Conservation (phyloP, 1,140 invertebrate species). For the Mamestra configurata region DNA sequence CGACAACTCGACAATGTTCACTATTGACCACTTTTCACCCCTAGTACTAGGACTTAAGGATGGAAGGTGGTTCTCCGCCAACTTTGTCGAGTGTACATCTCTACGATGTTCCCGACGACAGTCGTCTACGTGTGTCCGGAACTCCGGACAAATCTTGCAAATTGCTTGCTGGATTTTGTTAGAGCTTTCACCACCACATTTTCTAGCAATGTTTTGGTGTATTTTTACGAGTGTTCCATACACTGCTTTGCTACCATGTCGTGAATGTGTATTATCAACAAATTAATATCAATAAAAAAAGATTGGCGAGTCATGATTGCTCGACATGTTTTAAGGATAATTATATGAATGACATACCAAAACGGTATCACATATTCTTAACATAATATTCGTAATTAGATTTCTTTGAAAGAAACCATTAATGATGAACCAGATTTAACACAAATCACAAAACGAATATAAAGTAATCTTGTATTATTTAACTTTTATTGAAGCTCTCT, state of each 20-base stretch:
- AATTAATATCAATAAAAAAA: neutral
- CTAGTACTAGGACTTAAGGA: no score
- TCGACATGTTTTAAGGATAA: neutral
- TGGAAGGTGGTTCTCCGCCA: no score
- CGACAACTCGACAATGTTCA: neutral
- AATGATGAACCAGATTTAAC: no score
- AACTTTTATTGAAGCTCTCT: no score
- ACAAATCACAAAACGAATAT: no score
- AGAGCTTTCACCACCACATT: slow-evolving; percentile 9
- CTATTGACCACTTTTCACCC: no score
- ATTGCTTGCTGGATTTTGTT: slow-evolving; percentile 24
- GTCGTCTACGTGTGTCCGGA: slow-evolving; percentile 10
- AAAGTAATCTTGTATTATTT: no score
- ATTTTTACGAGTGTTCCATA: neutral
- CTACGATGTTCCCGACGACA: neutral
- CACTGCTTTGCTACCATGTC: neutral
- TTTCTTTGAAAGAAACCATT: no score
- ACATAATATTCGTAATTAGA: no score
- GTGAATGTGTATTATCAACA: neutral
- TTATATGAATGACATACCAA: neutral
- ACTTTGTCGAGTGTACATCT: neutral
- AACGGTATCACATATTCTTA: no score
- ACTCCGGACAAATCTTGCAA: slow-evolving; percentile 21
- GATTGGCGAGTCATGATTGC: neutral
- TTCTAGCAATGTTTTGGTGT: neutral